phyloP scores from a whole-genome alignment of 2,888 invertebrate genomes.

The Spilosoma lubricipeda region DNA sequence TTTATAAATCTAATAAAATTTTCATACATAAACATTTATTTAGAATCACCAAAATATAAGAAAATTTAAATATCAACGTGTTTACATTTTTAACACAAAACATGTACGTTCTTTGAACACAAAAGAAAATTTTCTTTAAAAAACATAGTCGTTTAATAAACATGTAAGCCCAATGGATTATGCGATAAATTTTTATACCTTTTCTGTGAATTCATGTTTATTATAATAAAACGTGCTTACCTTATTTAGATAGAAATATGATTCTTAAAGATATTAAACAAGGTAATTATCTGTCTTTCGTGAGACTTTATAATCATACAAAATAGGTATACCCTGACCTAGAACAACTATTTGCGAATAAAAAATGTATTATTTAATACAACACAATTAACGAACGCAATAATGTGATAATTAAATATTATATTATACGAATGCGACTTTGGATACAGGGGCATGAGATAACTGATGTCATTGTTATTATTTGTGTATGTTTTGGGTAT shows the following conservation, averaged over 20 bases:
- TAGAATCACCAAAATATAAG: background rate
- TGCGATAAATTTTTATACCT: background rate
- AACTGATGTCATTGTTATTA: background rate
- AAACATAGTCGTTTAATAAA: background rate
- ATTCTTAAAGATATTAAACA: background rate
- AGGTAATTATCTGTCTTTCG: background rate
- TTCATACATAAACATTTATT: background rate
- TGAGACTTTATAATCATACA: background rate
- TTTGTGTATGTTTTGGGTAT: background rate
- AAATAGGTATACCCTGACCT: background rate
- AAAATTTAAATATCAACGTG: background rate
- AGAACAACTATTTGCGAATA: background rate
- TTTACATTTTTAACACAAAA: background rate
- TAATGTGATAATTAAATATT: background rate
- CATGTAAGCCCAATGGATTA: background rate
- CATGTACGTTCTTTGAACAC: background rate
- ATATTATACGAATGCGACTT: background rate
- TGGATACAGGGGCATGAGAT: background rate
- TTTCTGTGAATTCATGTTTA: background rate
- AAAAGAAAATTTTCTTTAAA: background rate
- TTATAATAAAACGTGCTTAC: background rate
- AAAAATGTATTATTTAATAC: background rate
- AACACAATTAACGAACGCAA: background rate
- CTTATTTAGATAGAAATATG: background rate
- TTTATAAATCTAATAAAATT: constrained; percentile 23